Evolutionary conservation across 1,140 invertebrate species (phyloP).

Genomic region (Magallana ariakensis): DNA sequence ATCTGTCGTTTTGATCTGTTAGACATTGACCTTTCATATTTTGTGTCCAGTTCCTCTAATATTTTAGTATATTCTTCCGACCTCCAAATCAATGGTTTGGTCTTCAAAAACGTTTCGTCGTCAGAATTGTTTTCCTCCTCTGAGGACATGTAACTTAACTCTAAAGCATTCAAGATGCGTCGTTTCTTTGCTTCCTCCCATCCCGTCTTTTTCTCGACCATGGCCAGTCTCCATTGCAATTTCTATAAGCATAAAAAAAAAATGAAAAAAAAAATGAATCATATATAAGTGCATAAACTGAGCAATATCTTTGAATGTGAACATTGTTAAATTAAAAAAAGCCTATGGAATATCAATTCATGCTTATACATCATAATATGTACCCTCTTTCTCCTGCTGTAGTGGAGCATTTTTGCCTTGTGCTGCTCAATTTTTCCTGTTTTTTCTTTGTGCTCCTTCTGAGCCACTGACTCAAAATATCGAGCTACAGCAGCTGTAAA

Average conservation of each 20-base stretch:
- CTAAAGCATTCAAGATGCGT: not conserved
- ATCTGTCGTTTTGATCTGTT: not conserved
- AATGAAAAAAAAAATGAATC: not conserved
- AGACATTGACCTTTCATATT: not conserved
- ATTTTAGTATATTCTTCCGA: not conserved
- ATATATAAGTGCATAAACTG: not conserved
- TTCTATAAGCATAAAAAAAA: not conserved
- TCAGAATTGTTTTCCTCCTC: not conserved
- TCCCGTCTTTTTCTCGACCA: not conserved
- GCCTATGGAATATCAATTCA: not conserved
- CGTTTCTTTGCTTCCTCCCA: not conserved
- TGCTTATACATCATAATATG: not conserved
- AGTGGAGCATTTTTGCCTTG: constrained; percentile 5
- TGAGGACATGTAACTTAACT: not conserved
- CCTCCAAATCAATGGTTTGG: not conserved
- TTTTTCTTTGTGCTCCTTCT: not conserved
- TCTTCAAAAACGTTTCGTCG: not conserved
- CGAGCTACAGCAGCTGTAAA: too few species aligned
- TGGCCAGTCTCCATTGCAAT: not conserved
- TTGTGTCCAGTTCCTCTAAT: not conserved
- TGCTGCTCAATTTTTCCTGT: not conserved
- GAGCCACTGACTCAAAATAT: too few species aligned
- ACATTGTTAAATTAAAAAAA: not conserved
- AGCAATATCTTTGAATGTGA: not conserved
- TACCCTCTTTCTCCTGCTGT: constrained; percentile 18